Base-by-base conservation (phyloP, 2,113 vertebrate genomes). In the Microtus pennsylvanicus region DNA sequence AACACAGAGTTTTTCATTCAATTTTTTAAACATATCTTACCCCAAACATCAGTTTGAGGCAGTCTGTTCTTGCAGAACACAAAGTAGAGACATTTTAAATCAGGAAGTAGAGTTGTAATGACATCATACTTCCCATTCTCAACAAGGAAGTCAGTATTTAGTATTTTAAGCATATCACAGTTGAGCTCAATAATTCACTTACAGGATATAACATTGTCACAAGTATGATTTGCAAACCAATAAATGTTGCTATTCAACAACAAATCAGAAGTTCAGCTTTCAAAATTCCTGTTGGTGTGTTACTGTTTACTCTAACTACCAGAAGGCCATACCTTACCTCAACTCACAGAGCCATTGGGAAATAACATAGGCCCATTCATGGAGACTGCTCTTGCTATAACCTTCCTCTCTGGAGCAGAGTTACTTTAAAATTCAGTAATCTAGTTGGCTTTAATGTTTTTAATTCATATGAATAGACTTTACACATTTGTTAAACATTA, bases 21-120 rank as follows among this genome's bases (percentile, higher is more conserved):
- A 85, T 93, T 81, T 45, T 38, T 63, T 92, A 45, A 91, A 78
- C 7, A 5, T 61, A 86, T 96, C 30, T 90, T 87, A 80, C 50
- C 70, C 24, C 45, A 70, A 88, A 50, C n/a, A 88, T 45, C 95
- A 89, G 4, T 83, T 72, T 75, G 1, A 10, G 14, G 4, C 47
- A 94, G 4, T 87, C 50, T 80, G 4, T 70, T 83, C n/a, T 33
- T 90, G 14, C 4, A 76, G 55, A 86, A 90, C n/a, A n/a, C 7
- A 72, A 5, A 82, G 11, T 38, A 76, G 35, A 67, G 10, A 58
- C 7, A 33, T 93, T 90, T 91, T 83, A 77, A 74, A 83, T 93
- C 4, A 61, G 19, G 94, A 87, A 85, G 5, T 30, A 69, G 3
- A 83, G 91, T 22, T 1, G 75, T 72, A 67, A 77, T 63, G 91